Evolutionary conservation across 2,888 invertebrate species (phyloP), one percentile per base, ranked within the genome.

Genomic region (Caradrina kadenii): DNA sequence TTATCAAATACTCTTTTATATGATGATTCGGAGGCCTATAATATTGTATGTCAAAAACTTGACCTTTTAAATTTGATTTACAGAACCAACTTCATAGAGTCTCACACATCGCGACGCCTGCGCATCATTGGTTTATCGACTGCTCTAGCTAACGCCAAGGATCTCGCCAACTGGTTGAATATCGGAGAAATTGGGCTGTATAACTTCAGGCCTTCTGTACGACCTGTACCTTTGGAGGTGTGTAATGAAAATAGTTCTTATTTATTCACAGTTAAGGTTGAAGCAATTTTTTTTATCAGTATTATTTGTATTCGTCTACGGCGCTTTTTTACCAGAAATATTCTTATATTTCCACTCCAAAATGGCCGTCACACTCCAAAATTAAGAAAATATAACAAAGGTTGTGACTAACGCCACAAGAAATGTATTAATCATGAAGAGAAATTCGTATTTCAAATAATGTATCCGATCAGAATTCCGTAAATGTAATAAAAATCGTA

Each of bases 131-230:
- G 99, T 0, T 95, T 99, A 8, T 99, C 99, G 0, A 99, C 99
- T 0, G 99, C 99, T 0, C 96, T 99, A 78, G 99, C 99, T 0
- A 99, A 99, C 94, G 99, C 99, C 1, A 97, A 98, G 55, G 99
- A 99, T 92, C 96, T 99, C 39, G 99, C 99, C 15, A 98, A 98
- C 91, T 99, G 99, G 99, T 96, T 99, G 26, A 98, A 98, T 61
- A 99, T 99, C 49, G 97, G 97, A 11, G 96, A 96, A 96, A 97
- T 98, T 96, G 99, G 99, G 0, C 96, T 99, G 35, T 99, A 98
- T 93, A 99, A 99, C 95, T 99, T 99, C 91, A 97, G 99, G 68
- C 99, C 99, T 0, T 98, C 99, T 0, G 99, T 99, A 0, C 97
- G 99, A 22, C 99, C 99, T 0, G 99, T 99, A 15, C 99, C 99